Evolutionary conservation across 1,140 invertebrate species (phyloP), one percentile per base, ranked within the genome.

Genomic region (Hylaeus anthracinus): DNA sequence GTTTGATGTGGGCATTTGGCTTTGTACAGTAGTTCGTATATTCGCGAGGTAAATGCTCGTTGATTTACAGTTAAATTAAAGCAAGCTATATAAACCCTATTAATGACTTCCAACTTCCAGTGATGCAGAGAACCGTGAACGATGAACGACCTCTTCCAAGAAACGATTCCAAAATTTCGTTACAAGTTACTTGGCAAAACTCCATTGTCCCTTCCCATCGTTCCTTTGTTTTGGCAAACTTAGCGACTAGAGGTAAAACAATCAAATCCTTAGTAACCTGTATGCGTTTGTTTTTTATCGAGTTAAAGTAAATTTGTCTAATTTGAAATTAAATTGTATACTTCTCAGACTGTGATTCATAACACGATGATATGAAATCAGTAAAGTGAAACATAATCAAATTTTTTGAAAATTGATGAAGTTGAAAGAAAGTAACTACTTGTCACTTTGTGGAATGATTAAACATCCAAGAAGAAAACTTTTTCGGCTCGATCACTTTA

Each of bases 131-230:
- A 26, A 51, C 15, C 26, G 8, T 51, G 15, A 51, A 66, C 15
- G 15, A 60, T 15, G 2, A 5, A 51, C 26, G 26, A 26, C 26
- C 2, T 15, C 6, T 70, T 14, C 0, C 5, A 0, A 45, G 39
- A 67, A 66, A 10, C n/a, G 63, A 1, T 45, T 67, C 0, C n/a
- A 75, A 75, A 66, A 43, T 55, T 53, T 51, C 60, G 8, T 53
- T 64, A 10, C 0, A 45, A 37, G 15, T 39, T 6, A 63, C 48
- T 63, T 75, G 51, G 51, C 39, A 75, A 43, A 15, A 10, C 14
- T 65, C 48, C 63, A 43, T 2, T 37, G 51, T 10, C 43, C 53
- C n/a, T 45, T 1, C 10, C 39, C 26, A 58, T 14, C 39, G n/a
- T 43, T 58, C 8, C 5, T 67, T 67, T 51, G 48, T 67, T 3